Conservation (phyloP, 2,888 invertebrate genomes). For the Celastrina argiolus region DNA sequence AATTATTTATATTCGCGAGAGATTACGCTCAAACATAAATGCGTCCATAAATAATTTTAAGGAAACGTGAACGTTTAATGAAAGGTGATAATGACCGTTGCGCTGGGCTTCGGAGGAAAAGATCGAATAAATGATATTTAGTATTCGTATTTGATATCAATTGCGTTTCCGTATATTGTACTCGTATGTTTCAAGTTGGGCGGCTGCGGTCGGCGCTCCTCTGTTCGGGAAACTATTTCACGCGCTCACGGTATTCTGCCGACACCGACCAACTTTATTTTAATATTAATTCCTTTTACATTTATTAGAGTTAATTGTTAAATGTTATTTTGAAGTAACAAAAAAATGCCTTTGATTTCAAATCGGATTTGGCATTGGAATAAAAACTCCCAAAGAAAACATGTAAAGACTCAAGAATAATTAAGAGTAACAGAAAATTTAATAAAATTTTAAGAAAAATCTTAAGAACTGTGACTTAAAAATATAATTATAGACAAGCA, state of each 20-base stretch:
- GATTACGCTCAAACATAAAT: conserved; percentile 21
- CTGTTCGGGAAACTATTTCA: conserved; percentile 19
- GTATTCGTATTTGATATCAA: conserved; percentile 8
- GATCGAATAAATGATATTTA: background rate
- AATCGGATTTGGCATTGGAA: too few relatives aligned
- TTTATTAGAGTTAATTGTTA: background rate
- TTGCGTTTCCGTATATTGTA: conserved; percentile 11
- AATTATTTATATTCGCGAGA: conserved; percentile 46
- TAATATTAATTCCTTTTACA: conserved; percentile 3
- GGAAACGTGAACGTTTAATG: conserved; percentile 4
- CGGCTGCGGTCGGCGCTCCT: conserved; percentile 7
- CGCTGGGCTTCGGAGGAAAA: background rate
- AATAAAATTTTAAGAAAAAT: too few relatives aligned
- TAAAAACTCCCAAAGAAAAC: too few relatives aligned
- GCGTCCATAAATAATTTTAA: conserved; percentile 18
- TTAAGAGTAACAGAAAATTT: too few relatives aligned
- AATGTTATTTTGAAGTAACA: background rate
- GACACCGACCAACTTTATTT: conserved; percentile 7
- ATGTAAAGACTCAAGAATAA: too few relatives aligned
- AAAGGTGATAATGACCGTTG: background rate
- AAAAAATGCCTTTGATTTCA: background rate
- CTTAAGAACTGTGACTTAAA: too few relatives aligned
- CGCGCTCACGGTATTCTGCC: conserved; percentile 22
- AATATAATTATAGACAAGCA: too few relatives aligned
- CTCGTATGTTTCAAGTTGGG: background rate